phyloP scores from a whole-genome alignment of 2,113 vertebrate genomes.

The Lophotis ruficrista region DNA sequence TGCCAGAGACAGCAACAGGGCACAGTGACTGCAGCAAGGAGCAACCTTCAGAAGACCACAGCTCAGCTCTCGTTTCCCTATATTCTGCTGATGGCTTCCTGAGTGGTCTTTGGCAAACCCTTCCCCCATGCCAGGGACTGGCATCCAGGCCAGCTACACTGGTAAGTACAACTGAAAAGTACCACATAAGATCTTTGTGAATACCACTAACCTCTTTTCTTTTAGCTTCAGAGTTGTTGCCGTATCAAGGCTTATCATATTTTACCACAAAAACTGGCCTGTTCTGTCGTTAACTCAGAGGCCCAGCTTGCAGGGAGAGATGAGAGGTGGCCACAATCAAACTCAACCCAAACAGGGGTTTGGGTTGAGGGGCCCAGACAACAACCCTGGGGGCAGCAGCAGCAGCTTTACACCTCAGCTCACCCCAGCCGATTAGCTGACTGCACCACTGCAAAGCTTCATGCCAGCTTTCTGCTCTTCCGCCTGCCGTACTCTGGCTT shows the following conservation, averaged over 20 bases:
- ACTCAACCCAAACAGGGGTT: not conserved
- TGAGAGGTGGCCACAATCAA: accelerated
- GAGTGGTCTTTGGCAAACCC: not conserved
- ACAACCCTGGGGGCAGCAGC: not conserved
- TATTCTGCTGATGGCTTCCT: not conserved
- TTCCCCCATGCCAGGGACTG: not conserved
- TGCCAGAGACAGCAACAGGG: not conserved
- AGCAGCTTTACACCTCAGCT: not conserved
- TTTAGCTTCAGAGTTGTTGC: not conserved
- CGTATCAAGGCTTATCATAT: accelerated
- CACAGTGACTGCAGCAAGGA: not conserved
- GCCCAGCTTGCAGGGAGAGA: not conserved
- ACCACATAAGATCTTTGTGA: not conserved
- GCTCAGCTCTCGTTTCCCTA: not conserved
- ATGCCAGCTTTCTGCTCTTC: not conserved
- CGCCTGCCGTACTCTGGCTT: not conserved
- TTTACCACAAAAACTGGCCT: not conserved
- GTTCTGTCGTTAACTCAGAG: accelerated
- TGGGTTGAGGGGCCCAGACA: accelerated
- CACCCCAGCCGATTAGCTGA: accelerated
- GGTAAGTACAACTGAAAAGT: not conserved
- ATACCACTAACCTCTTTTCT: not conserved
- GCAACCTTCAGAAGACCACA: not conserved
- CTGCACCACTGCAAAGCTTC: not conserved
- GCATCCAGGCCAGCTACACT: not conserved